phyloP scores from a whole-genome alignment of 2,888 invertebrate genomes.

The Petrolisthes cinctipes region DNA sequence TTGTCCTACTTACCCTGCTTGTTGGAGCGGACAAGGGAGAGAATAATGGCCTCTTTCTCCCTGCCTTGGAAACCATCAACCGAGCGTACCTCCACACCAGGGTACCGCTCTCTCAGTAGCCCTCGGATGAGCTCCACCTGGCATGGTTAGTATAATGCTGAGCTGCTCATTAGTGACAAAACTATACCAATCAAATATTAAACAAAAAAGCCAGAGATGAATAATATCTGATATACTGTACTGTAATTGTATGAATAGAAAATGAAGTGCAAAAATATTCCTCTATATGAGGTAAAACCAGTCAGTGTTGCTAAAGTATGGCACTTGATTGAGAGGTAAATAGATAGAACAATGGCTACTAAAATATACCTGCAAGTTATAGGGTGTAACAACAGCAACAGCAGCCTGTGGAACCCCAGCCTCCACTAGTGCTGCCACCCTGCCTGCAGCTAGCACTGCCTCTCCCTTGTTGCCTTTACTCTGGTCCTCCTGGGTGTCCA shows the following conservation, averaged over 20 bases:
- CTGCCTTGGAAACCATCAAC: slow-evolving; percentile 76
- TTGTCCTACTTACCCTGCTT: slow-evolving; percentile 68
- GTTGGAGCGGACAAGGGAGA: slow-evolving; percentile 75
- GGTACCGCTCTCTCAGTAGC: slow-evolving; percentile 68
- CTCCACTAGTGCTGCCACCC: slow-evolving; percentile 71
- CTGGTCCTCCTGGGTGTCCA: slow-evolving; percentile 70
- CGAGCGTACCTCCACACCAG: slow-evolving; percentile 72
- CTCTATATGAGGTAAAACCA: too few relatives aligned
- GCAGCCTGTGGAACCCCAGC: slow-evolving; percentile 71
- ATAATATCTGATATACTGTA: too few relatives aligned
- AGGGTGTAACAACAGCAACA: slow-evolving; percentile 75
- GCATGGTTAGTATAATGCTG: not conserved
- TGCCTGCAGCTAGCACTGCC: slow-evolving; percentile 72
- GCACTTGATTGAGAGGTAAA: too few relatives aligned
- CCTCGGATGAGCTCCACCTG: slow-evolving; percentile 72
- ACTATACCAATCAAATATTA: too few relatives aligned
- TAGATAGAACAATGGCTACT: not conserved
- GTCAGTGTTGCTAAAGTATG: too few relatives aligned
- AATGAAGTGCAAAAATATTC: too few relatives aligned
- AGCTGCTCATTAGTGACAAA: too few relatives aligned
- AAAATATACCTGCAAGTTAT: slow-evolving; percentile 72
- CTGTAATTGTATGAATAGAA: too few relatives aligned
- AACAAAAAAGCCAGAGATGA: too few relatives aligned
- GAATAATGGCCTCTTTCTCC: slow-evolving; percentile 75
- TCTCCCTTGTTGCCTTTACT: slow-evolving; percentile 70